phyloP scores from a whole-genome alignment of 2,888 invertebrate species.

The Rhamphomyia laevipes region DNA sequence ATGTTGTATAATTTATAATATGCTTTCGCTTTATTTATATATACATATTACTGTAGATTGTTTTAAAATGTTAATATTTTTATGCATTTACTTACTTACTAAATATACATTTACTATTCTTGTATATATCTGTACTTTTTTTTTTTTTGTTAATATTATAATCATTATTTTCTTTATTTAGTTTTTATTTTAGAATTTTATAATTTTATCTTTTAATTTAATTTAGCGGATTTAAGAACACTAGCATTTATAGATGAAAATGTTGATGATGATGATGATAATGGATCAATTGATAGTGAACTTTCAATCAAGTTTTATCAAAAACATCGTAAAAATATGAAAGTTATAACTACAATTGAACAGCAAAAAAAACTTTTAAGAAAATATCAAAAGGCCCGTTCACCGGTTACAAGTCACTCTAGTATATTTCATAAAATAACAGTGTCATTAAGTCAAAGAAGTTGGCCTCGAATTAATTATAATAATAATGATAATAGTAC shows the following conservation, averaged over 20 bases:
- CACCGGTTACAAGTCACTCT: slow-evolving; percentile 9
- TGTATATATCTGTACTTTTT: slow-evolving; percentile 5
- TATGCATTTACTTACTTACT: background rate
- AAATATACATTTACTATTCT: background rate
- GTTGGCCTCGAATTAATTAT: slow-evolving; percentile 13
- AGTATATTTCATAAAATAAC: slow-evolving; percentile 9
- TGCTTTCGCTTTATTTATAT: background rate
- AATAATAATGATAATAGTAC: slow-evolving; percentile 3
- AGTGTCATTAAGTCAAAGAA: slow-evolving; percentile 12
- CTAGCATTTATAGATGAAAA: slow-evolving; percentile 14
- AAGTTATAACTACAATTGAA: background rate
- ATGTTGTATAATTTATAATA: slow-evolving; percentile 1
- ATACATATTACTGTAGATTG: no score
- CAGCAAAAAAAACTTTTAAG: background rate
- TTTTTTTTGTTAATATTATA: no score
- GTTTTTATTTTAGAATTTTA: slow-evolving; percentile 7
- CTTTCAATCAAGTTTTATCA: slow-evolving; percentile 15
- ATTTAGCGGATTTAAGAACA: slow-evolving; percentile 28
- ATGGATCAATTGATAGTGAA: slow-evolving; percentile 19
- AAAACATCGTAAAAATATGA: background rate
- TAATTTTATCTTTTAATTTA: slow-evolving; percentile 15
- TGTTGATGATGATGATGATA: slow-evolving; percentile 18
- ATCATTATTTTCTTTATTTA: slow-evolving; percentile 3
- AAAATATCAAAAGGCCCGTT: slow-evolving; percentile 11
- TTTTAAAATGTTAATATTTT: no score